Conservation (phyloP, 2,888 invertebrate species). For the Molanna angustata region DNA sequence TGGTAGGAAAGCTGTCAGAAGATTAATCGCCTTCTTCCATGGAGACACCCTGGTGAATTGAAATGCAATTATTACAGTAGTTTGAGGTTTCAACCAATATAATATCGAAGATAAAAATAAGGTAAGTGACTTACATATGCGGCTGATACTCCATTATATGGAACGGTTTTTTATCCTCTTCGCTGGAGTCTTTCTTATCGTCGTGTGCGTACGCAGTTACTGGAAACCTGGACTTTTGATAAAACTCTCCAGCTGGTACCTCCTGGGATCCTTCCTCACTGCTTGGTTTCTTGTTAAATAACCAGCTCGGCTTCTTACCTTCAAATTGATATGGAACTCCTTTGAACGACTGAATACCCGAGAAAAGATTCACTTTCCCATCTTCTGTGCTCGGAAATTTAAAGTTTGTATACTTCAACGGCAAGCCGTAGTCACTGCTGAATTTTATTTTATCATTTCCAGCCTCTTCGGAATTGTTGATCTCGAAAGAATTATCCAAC, state of each 20-base stretch:
- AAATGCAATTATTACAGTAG: no score
- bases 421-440: not conserved
- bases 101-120: no score
- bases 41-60: constrained; percentile 49
- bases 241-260: constrained; percentile 27
- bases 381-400: constrained; percentile 16
- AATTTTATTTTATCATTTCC: constrained; percentile 10
- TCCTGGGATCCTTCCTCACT: constrained; percentile 10
- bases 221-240: constrained; percentile 29
- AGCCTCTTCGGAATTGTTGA: not conserved
- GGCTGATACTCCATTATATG: no score
- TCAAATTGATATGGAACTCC: constrained; percentile 24
- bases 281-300: constrained; percentile 13
- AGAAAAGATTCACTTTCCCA: constrained; percentile 4
- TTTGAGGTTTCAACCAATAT: no score
- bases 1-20: constrained; percentile 67
- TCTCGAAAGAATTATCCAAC: no score
- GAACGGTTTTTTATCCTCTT: constrained; percentile 5
- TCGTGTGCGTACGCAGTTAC: constrained; percentile 12
- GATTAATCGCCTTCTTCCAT: constrained; percentile 62
- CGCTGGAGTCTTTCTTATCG: constrained; percentile 13
- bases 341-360: constrained; percentile 2
- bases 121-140: no score
- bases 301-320: constrained; percentile 23
- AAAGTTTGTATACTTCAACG: constrained; percentile 8